Percentiles rank a stretch among this genome's conserved stretches.
Conservation (phyloP, 2,797 vertebrate species). For the Bovichtus diacanthus region DNA sequence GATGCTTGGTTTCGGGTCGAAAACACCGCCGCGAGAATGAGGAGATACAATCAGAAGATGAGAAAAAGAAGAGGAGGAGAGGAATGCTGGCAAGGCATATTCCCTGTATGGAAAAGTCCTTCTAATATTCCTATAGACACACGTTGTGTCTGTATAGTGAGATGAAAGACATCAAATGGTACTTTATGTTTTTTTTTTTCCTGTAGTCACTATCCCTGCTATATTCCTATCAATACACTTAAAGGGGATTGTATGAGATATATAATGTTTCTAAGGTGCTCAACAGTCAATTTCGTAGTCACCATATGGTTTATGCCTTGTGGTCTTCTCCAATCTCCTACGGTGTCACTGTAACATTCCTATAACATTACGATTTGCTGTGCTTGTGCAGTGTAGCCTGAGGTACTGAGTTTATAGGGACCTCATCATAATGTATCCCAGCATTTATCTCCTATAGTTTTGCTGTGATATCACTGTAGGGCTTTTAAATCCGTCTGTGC, state of each 20-base stretch:
- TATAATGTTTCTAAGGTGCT: slow-evolving; percentile 23
- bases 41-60: slow-evolving; percentile 38
- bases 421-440: slow-evolving; percentile 18
- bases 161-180: slow-evolving; percentile 3
- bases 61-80: slow-evolving; percentile 8
- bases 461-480: slow-evolving; percentile 2
- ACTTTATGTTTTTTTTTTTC: slow-evolving; percentile 25
- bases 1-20: slow-evolving; percentile 49
- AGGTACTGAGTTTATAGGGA: slow-evolving; percentile 40
- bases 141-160: slow-evolving; percentile 11
- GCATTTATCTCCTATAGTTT: slow-evolving; percentile 10
- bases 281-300: neutral
- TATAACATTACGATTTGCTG: neutral
- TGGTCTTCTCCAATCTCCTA: slow-evolving; percentile 9
- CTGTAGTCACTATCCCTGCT: neutral
- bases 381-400: neutral
- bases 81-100: slow-evolving; percentile 34
- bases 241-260: slow-evolving; percentile 19
- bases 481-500: slow-evolving; percentile 21
- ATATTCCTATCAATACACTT: slow-evolving; percentile 16
- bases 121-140: slow-evolving; percentile 22
- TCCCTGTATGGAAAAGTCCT: slow-evolving; percentile 40
- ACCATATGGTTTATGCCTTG: slow-evolving; percentile 29
- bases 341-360: slow-evolving; percentile 19
- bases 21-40: slow-evolving; percentile 49